These are phyloP conservation scores for Camptogramma bilineatum DNA, from an alignment of 2,888 invertebrate species.

Conservation along the genomic window DNA sequence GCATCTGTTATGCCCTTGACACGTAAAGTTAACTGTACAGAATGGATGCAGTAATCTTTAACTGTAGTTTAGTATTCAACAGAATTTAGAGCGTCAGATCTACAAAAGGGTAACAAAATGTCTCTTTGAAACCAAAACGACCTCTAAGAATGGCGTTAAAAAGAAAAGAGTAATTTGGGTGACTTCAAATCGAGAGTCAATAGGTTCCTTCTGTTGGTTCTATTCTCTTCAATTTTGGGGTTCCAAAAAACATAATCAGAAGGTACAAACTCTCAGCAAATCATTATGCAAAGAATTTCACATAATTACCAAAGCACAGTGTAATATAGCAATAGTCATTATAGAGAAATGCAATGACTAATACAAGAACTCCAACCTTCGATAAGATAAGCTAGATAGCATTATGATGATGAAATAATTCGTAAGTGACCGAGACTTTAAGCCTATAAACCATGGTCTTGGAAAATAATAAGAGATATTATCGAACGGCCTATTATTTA, in stretches of 20 bases:
- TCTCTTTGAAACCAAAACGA: no score
- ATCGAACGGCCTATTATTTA: no score
- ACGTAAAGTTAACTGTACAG: slow-evolving; percentile 35
- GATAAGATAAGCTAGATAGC: slow-evolving; percentile 18
- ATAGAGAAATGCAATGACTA: slow-evolving; percentile 26
- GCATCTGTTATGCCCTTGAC: slow-evolving; percentile 40
- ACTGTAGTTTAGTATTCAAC: slow-evolving; percentile 20
- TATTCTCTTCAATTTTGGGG: no score
- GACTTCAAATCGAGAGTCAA: no score
- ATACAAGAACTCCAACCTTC: slow-evolving; percentile 11
- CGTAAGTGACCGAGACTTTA: neutral
- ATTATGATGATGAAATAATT: neutral
- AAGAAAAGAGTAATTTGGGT: no score
- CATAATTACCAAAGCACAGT: neutral
- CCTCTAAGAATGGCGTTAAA: no score
- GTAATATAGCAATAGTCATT: slow-evolving; percentile 10
- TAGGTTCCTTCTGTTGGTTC: no score
- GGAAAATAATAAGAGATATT: no score
- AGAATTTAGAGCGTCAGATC: neutral
- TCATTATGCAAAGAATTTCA: slow-evolving; percentile 11
- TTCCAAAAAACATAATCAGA: no score
- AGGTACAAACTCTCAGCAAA: neutral
- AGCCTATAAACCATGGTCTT: neutral
- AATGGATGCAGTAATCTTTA: slow-evolving; percentile 34
- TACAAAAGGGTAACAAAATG: neutral